A percentile compares a stretch with the other conserved stretches of the same genome.
Conservation (phyloP, 2,888 invertebrate species). For the Ennomos fuscantarius region DNA sequence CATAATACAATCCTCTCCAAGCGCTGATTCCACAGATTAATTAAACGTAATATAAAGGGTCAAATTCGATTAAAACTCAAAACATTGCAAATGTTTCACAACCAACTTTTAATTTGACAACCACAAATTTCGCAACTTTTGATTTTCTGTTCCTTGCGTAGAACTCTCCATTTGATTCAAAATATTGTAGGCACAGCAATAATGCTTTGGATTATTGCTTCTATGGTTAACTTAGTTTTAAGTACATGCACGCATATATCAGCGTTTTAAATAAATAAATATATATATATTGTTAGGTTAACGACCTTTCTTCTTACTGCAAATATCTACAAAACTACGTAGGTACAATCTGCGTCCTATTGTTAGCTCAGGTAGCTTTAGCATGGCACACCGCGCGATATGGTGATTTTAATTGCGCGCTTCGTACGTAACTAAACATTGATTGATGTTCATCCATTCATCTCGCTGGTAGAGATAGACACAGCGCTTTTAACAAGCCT, state of each 20-base stretch:
- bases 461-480: slow-evolving; percentile 48
- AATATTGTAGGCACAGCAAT: no score
- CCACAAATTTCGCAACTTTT: slow-evolving; percentile 5
- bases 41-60: slow-evolving; percentile 24
- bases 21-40: slow-evolving; percentile 20
- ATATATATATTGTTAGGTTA: no score
- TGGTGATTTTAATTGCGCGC: slow-evolving; percentile 35
- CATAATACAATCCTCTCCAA: slow-evolving; percentile 10
- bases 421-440: slow-evolving; percentile 54
- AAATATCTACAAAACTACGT: no score
- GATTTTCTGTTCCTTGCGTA: neutral
- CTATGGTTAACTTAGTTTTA: no score
- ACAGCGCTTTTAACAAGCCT: slow-evolving; percentile 50
- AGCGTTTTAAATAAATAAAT: no score
- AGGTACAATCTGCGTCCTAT: neutral
- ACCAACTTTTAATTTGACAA: slow-evolving; percentile 24
- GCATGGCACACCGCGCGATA: slow-evolving; percentile 23
- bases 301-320: no score
- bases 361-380: slow-evolving; percentile 17
- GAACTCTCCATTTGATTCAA: no score
- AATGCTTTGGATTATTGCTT: no score
- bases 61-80: slow-evolving; percentile 30
- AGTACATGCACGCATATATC: no score
- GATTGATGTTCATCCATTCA: slow-evolving; percentile 60
- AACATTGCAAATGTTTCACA: slow-evolving; percentile 28